Conservation (phyloP, 1,140 invertebrate species). For the Saxidomus purpurata region DNA sequence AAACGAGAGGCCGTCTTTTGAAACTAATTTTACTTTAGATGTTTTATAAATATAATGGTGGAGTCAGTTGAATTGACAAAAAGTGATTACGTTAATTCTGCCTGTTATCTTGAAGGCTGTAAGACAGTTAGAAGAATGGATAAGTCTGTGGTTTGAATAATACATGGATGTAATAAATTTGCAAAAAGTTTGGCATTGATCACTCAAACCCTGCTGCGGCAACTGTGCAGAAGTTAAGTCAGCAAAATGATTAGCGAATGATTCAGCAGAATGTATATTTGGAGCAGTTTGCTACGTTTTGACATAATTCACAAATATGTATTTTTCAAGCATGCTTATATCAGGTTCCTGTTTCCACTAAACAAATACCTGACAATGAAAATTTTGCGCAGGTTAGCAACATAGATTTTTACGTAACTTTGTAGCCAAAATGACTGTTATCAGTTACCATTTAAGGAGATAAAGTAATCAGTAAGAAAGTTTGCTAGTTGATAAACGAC, state of each 20-base stretch:
- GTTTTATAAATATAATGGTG: too few species aligned
- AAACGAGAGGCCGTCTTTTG: too few species aligned
- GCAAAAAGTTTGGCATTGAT: too few species aligned
- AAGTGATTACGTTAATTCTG: too few species aligned
- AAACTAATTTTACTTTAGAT: too few species aligned
- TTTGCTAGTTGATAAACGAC: constrained; percentile 55
- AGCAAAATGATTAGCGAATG: neutral
- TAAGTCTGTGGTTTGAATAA: too few species aligned
- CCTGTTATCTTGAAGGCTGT: too few species aligned
- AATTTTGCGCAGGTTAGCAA: constrained; percentile 27
- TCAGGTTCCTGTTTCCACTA: neutral
- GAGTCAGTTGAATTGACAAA: too few species aligned
- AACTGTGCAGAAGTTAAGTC: too few species aligned
- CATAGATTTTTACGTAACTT: constrained; percentile 34
- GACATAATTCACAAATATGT: neutral
- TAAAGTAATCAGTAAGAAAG: constrained; percentile 62
- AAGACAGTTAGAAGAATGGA: too few species aligned
- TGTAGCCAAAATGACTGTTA: constrained; percentile 48
- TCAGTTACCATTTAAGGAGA: constrained; percentile 57
- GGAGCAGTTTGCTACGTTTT: neutral
- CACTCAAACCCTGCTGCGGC: too few species aligned
- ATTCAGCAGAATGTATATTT: neutral
- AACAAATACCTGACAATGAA: constrained; percentile 12
- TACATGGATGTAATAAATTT: too few species aligned
- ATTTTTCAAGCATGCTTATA: constrained; percentile 10